Conservation (phyloP, 1,140 invertebrate species). For the Dryas iulia region DNA sequence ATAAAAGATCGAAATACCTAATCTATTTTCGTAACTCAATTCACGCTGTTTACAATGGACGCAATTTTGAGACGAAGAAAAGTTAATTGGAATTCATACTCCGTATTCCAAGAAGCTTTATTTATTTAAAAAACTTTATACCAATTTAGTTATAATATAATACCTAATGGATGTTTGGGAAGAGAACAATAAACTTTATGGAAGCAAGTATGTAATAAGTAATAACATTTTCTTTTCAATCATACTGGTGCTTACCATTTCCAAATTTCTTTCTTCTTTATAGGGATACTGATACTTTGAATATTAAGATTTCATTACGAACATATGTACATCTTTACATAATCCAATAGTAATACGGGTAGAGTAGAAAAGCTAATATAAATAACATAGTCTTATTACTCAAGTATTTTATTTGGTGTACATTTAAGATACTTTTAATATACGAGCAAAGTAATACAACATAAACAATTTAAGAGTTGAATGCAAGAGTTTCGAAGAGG, state of each 20-base stretch:
- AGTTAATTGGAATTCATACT: slow-evolving; percentile 6
- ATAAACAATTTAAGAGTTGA: slow-evolving; percentile 67
- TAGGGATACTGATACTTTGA: too few relatives aligned
- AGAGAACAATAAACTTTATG: background rate
- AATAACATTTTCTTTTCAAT: too few relatives aligned
- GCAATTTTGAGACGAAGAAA: background rate
- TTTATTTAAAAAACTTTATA: background rate
- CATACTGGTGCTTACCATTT: too few relatives aligned
- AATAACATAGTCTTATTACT: background rate
- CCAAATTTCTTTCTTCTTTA: too few relatives aligned
- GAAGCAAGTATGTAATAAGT: too few relatives aligned
- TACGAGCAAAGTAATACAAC: slow-evolving; percentile 53
- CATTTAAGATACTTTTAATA: slow-evolving; percentile 12
- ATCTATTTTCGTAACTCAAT: slow-evolving; percentile 12
- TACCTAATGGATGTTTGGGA: background rate
- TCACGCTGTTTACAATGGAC: slow-evolving; percentile 4
- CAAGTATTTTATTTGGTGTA: background rate
- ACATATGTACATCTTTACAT: background rate
- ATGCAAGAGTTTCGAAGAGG: slow-evolving; percentile 62
- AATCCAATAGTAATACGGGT: background rate
- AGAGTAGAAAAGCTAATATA: background rate
- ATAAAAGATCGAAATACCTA: background rate
- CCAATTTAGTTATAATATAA: background rate
- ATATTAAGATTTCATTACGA: background rate
- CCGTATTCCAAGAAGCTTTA: background rate